phyloP scores from a whole-genome alignment of 2,888 invertebrate species.

The Chirona hameri region DNA sequence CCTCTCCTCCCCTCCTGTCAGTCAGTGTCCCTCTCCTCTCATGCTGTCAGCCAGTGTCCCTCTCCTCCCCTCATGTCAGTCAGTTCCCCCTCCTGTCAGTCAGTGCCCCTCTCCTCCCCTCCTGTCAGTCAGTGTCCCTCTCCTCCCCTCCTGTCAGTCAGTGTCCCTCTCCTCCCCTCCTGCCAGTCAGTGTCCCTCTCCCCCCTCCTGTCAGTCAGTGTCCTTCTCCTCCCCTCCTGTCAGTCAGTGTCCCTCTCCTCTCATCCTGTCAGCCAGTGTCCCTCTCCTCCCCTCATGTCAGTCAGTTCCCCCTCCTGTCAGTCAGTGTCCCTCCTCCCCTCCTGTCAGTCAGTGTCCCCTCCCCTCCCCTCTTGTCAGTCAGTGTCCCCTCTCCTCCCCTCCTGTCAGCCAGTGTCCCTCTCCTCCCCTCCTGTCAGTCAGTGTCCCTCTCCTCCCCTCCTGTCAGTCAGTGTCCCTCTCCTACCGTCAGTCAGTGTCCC shows the following conservation, averaged over 20 bases:
- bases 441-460: neutral
- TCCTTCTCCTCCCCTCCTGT: neutral
- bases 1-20: no score
- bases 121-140: no score
- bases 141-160: neutral
- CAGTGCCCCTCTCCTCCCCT: neutral
- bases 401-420: no score
- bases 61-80: no score
- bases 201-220: neutral
- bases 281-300: no score
- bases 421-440: neutral
- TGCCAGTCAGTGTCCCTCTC: no score
- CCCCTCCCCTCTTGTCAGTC: neutral
- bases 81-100: neutral
- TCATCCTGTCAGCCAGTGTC: neutral
- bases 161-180: neutral
- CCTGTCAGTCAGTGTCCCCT: no score
- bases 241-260: no score
- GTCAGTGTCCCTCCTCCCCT: neutral
- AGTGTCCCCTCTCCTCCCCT: neutral
- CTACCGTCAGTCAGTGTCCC: neutral
- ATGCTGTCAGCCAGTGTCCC: neutral
- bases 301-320: neutral
- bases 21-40: neutral
- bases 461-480: no score